A percentile compares a stretch with the other conserved stretches of the same genome.
Conservation (phyloP, 2,888 invertebrate genomes). For the Drosophila meridiana region DNA sequence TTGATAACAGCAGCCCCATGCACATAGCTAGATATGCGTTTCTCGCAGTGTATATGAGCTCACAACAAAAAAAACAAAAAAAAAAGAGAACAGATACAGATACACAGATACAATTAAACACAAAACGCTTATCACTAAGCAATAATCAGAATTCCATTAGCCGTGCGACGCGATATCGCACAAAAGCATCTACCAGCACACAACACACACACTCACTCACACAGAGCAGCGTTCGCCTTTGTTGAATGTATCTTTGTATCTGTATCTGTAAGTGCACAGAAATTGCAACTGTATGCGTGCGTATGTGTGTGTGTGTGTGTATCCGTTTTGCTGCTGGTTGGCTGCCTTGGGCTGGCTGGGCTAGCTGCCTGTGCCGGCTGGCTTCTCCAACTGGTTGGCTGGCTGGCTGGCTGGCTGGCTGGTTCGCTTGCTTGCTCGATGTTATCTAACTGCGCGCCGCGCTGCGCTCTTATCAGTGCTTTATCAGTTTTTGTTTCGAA, state of each 20-base stretch:
- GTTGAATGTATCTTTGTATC: constrained; percentile 70
- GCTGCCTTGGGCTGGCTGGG: constrained; percentile 45
- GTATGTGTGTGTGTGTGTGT: constrained; percentile 57
- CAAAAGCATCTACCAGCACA: constrained; percentile 70
- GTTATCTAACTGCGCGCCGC: constrained; percentile 84
- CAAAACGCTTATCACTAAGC: constrained; percentile 83
- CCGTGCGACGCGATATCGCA: constrained; percentile 80
- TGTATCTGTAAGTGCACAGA: constrained; percentile 67
- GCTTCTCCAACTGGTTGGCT: constrained; percentile 46
- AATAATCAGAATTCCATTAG: constrained; percentile 85
- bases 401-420: constrained; percentile 45
- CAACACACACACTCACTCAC: constrained; percentile 28
- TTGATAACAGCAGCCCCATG: constrained; percentile 40
- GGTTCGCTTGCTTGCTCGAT: constrained; percentile 62
- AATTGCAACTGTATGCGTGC: constrained; percentile 50
- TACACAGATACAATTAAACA: constrained; percentile 84
- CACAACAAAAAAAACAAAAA: constrained; percentile 7
- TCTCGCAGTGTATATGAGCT: constrained; percentile 28
- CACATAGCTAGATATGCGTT: constrained; percentile 4
- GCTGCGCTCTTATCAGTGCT: constrained; percentile 83
- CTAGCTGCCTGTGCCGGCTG: constrained; percentile 43
- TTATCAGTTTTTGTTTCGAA: constrained; percentile 84
- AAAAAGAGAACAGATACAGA: constrained; percentile 71
- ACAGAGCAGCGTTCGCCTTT: constrained; percentile 36
- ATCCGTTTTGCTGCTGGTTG: constrained; percentile 77